A percentile compares a stretch with the other conserved stretches of the same genome.
Evolutionary conservation across 2,888 invertebrate genomes (phyloP).

Genomic region (Physocephala rufipes): DNA sequence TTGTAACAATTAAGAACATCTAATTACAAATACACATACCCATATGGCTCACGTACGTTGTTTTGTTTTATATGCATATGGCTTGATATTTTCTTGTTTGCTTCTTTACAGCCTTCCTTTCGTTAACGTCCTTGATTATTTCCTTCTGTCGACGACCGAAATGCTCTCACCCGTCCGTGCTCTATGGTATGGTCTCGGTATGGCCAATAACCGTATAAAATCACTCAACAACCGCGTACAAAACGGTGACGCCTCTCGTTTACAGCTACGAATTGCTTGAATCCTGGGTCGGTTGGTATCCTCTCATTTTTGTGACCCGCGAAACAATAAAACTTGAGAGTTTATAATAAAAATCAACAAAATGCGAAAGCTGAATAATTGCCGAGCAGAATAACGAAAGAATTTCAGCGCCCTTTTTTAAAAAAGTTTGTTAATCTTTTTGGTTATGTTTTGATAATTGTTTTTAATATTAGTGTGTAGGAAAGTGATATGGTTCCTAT

Average conservation of each 20-base stretch:
- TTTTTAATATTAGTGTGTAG: background rate
- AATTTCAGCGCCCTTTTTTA: slow-evolving; percentile 1
- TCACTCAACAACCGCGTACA: slow-evolving; percentile 26
- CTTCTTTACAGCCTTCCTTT: slow-evolving; percentile 33
- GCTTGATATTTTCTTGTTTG: background rate
- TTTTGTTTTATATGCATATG: background rate
- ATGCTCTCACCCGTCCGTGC: slow-evolving; percentile 20
- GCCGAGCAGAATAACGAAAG: background rate
- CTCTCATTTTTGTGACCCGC: slow-evolving; percentile 19
- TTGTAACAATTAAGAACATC: slow-evolving; percentile 50
- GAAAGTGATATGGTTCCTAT: slow-evolving; percentile 29
- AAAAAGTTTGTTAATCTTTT: background rate
- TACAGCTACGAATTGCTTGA: background rate
- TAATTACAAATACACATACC: slow-evolving; percentile 46
- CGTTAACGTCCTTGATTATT: slow-evolving; percentile 62
- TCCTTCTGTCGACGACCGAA: slow-evolving; percentile 47
- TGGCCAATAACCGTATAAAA: slow-evolving; percentile 32
- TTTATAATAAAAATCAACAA: slow-evolving; percentile 25
- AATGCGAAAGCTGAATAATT: slow-evolving; percentile 14
- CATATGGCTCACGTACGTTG: slow-evolving; percentile 14
- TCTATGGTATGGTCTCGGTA: slow-evolving; percentile 27
- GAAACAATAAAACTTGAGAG: slow-evolving; percentile 30
- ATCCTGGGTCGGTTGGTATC: background rate
- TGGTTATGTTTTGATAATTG: background rate
- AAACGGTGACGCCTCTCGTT: slow-evolving; percentile 24